Base-by-base conservation (phyloP, 2,113 vertebrate species). In the Bufo bufo region DNA sequence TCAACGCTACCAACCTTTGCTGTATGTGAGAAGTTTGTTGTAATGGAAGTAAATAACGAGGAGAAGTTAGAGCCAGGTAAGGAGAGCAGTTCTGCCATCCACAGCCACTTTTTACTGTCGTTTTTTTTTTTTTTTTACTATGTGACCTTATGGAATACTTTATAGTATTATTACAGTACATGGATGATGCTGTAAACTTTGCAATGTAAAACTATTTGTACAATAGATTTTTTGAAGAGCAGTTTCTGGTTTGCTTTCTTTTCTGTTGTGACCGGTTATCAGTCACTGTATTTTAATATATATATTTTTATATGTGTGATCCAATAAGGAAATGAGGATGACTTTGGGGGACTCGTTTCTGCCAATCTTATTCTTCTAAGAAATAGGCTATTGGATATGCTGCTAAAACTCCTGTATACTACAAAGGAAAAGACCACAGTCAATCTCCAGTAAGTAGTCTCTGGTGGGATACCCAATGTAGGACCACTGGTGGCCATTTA, bases 1-100 rank as follows among this genome's bases (percentile, higher is more conserved):
- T 99, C 98, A 43, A 99, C 98, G 84, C 94, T 99, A 82, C 98
- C 98, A 85, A 98, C 98, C 0, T 99, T 99, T 86, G 98, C 98
- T 0, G 97, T 99, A 85, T 99, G 98, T 92, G 98, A 99, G 94
- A 99, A 99, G 94, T 99, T 99, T 94, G 97, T 99, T n/a, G 93
- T 98, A 85, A 99, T 99, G 98, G 98, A 99, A 92, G 94, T 97
- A 91, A 98, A 95, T 75, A 96, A 96, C 7, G 98, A 99, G 93
- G 98, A 99, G 91, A 99, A 98, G 90, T 93, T 96, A 6, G 98
- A 99, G 19, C 94, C 94, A 92, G 97, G 98, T 97, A 91, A 95
- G 94, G 45, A 50, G 72, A 3, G 11, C 14, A 72, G 17, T 6
- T 72, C 14, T 75, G 43, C 47, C 20, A 92, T n/a, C 17, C 2